Evolutionary conservation across 2,888 invertebrate species (phyloP).

Genomic region (Pyralis farinalis): DNA sequence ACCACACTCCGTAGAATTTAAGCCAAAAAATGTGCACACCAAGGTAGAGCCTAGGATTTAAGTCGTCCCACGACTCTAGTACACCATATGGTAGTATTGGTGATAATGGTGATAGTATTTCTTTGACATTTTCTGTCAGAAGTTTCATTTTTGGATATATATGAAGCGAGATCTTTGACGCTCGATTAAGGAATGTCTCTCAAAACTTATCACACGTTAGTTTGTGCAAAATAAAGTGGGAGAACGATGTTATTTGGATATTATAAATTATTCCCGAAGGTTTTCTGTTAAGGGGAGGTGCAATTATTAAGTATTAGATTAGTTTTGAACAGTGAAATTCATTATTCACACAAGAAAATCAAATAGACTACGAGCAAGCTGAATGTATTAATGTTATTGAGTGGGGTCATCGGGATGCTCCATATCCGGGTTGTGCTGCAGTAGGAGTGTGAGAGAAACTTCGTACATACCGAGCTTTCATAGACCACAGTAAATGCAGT

Average conservation of each 20-base stretch:
- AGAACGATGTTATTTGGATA: slow-evolving; percentile 49
- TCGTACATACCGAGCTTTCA: too few species aligned
- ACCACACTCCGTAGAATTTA: slow-evolving; percentile 76
- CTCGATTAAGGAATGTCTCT: slow-evolving; percentile 47
- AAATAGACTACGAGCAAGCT: too few species aligned
- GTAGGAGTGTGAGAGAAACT: too few species aligned
- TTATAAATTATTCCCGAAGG: slow-evolving; percentile 51
- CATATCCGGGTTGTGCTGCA: too few species aligned
- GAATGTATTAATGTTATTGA: too few species aligned
- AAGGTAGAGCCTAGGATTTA: slow-evolving; percentile 63
- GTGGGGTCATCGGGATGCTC: too few species aligned
- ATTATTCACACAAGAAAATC: too few species aligned
- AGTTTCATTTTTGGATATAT: slow-evolving; percentile 37
- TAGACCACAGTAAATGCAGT: too few species aligned
- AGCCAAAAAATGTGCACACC: slow-evolving; percentile 74
- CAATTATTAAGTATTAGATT: slow-evolving; percentile 14
- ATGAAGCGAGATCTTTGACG: slow-evolving; percentile 36
- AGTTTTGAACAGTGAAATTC: neutral
- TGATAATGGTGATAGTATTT: slow-evolving; percentile 36
- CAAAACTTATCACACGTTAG: slow-evolving; percentile 37
- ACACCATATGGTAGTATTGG: slow-evolving; percentile 61
- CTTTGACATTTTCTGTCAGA: slow-evolving; percentile 39
- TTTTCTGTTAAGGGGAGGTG: slow-evolving; percentile 50
- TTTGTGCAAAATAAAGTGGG: slow-evolving; percentile 39
- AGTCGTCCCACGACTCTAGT: slow-evolving; percentile 60